A percentile compares a stretch with the other conserved stretches of the same genome.
phyloP scores from a whole-genome alignment of 1,140 invertebrate species.

The Drosophila bocqueti region DNA sequence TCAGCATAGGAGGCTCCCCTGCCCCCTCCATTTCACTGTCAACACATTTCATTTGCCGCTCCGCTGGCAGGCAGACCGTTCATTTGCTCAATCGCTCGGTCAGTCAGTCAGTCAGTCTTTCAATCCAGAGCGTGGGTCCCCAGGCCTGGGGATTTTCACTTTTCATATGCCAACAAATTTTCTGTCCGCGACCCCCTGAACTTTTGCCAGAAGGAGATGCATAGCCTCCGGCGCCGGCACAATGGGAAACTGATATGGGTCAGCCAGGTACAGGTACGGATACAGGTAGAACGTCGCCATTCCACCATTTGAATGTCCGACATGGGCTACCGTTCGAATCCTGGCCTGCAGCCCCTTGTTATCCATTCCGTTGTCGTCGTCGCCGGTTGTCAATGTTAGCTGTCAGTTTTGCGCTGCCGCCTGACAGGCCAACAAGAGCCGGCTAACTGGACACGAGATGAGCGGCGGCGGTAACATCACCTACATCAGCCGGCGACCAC shows the following conservation, averaged over 20 bases:
- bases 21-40: conserved; percentile 66
- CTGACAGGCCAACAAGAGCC: conserved; percentile 74
- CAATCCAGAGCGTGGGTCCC: conserved; percentile 41
- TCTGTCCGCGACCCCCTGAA: conserved; percentile 61
- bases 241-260: conserved; percentile 54
- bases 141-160: conserved; percentile 60
- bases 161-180: conserved; percentile 65
- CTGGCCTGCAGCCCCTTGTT: conserved; percentile 39
- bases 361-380: conserved; percentile 44
- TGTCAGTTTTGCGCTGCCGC: conserved; percentile 75
- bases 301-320: conserved; percentile 77
- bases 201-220: conserved; percentile 32
- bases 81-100: conserved; percentile 54
- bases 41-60: conserved; percentile 69
- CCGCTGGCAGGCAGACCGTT: conserved; percentile 37
- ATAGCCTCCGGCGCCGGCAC: conserved; percentile 6
- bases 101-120: conserved; percentile 50
- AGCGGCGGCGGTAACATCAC: conserved; percentile 57
- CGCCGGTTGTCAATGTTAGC: conserved; percentile 75
- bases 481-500: conserved; percentile 26
- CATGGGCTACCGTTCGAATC: conserved; percentile 67
- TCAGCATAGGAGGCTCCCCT: conserved; percentile 59
- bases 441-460: conserved; percentile 72
- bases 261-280: conserved; percentile 43
- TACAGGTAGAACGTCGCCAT: conserved; percentile 58